phyloP scores from a whole-genome alignment of 2,113 vertebrate species.

The Chauna torquata region DNA sequence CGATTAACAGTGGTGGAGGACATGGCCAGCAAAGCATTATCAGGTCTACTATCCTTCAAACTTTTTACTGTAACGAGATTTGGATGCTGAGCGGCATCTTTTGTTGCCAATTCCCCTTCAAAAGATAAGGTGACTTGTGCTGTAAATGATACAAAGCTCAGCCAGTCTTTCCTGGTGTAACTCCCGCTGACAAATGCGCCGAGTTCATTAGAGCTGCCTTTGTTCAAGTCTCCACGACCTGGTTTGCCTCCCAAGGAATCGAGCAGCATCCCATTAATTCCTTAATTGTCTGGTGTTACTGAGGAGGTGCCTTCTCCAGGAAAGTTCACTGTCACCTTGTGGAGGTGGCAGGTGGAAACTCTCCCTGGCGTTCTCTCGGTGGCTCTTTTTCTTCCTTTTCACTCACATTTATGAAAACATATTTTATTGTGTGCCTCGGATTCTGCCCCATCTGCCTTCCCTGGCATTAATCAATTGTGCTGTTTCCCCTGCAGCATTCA shows the following conservation, averaged over 20 bases:
- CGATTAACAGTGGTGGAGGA: neutral
- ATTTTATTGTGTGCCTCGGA: neutral
- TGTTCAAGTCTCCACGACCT: neutral
- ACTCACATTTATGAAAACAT: conserved; percentile 7
- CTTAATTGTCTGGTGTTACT: neutral
- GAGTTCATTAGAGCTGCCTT: neutral
- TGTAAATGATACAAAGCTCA: neutral
- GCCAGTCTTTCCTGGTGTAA: neutral
- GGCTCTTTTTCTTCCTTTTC: neutral
- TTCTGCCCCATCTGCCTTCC: conserved; percentile 51
- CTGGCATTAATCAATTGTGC: conserved; percentile 37
- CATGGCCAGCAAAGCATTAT: fast-evolving
- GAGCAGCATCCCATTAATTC: conserved; percentile 15
- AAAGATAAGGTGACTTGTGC: neutral
- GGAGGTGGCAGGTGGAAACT: neutral
- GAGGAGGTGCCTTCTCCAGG: neutral
- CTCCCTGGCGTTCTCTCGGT: neutral
- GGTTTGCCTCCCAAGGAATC: neutral
- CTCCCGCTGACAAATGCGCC: fast-evolving
- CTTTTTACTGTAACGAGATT: neutral
- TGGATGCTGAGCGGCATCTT: neutral
- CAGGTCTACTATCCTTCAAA: neutral
- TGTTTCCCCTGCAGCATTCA: conserved; percentile 44
- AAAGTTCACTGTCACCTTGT: neutral
- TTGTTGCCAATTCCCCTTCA: neutral